Evolutionary conservation across 2,797 vertebrate species (phyloP).

Genomic region (Gymnocypris eckloni): DNA sequence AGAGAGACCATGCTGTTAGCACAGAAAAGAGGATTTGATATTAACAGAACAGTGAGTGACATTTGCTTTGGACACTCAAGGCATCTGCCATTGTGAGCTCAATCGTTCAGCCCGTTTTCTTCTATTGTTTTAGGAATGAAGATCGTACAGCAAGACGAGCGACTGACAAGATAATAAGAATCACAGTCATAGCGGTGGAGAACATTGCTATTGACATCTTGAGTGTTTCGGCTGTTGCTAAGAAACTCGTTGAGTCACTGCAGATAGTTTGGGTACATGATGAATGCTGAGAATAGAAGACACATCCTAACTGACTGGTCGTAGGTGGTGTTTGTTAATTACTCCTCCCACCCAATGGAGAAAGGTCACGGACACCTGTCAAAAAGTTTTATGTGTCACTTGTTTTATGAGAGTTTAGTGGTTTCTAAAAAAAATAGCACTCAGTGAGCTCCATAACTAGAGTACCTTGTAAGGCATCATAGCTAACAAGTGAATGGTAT

Average conservation of each 20-base stretch:
- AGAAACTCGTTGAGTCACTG: conserved; percentile 27
- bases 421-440: background rate
- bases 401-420: background rate
- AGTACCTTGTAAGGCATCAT: background rate
- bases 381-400: background rate
- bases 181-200: conserved; percentile 1
- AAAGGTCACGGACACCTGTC: background rate
- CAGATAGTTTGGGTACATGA: conserved; percentile 15
- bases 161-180: conserved; percentile 28
- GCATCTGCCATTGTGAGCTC: conserved; percentile 42
- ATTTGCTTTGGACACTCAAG: conserved; percentile 54
- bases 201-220: conserved; percentile 20
- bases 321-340: conserved; percentile 8
- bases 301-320: conserved; percentile 8
- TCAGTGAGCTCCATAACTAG: background rate
- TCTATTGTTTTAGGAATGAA: conserved; percentile 30
- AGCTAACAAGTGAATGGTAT: background rate
- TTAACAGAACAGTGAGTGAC: conserved; percentile 50
- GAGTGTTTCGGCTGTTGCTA: conserved; percentile 32
- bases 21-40: conserved; percentile 42
- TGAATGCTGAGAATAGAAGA: conserved; percentile 6
- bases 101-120: conserved; percentile 24
- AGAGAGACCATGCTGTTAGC: conserved; percentile 37
- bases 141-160: background rate
- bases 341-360: background rate